Base-by-base conservation (phyloP, 2,888 invertebrate species). In the Drosophila nigritarsus region DNA sequence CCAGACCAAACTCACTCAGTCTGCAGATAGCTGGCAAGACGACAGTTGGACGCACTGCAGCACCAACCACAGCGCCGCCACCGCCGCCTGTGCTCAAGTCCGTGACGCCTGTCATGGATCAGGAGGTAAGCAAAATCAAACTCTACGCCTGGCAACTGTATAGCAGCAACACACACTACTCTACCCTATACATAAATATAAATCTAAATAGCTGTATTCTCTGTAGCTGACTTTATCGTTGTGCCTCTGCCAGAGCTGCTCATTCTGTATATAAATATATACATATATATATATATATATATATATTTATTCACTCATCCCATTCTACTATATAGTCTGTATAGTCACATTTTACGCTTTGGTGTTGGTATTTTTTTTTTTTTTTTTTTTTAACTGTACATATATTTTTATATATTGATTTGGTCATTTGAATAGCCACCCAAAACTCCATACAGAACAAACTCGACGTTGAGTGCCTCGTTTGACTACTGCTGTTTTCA, bases 71-170 rank as follows among this genome's bases (percentile, higher is more conserved):
- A 40, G 82, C 84, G 29, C 88, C 94, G 70, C 95, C 95, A 50
- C 89, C 92, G 48, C 90, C 92, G 66, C 93, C 94, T 13, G 93
- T 94, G 40, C 69, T 92, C 27, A 86, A 86, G 58, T 78, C 92
- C 53, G 90, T 93, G 18, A 92, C 94, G 30, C 94, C 94, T 30
- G 94, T 94, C 91, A 84, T 95, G 78, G 95, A 95, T 90, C 94
- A 94, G 79, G 95, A 95, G 94, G 95, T 95, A 92, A 94, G 93
- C 87, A 27, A 3, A 15, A 8, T n/a, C 6, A 29, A 20, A 27
- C 18, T 53, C 9, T 56, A 29, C 36, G 40, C 40, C 51, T 49
- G 32, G 30, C 42, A 62, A 72, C 53, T 75, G 66, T 79, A 69
- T 62, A 77, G 62, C 62, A 77, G 62, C 62, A 62, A 65, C 34